phyloP scores from a whole-genome alignment of 2,797 vertebrate genomes.

The Sorex maritimensis region DNA sequence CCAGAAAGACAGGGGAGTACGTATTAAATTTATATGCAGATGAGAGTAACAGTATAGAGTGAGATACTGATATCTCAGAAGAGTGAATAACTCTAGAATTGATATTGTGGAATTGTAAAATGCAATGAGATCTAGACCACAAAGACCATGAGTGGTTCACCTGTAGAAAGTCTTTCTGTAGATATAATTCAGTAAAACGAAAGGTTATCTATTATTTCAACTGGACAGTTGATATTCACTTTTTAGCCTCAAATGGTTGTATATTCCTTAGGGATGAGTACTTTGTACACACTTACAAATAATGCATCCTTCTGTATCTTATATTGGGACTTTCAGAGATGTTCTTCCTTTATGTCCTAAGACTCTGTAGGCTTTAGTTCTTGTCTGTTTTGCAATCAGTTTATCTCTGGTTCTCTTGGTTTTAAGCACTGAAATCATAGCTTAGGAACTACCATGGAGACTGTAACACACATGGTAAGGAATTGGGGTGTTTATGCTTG shows the following conservation, averaged over 20 bases:
- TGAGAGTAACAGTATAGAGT: neutral
- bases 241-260: neutral
- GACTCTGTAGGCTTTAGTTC: neutral
- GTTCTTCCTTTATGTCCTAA: neutral
- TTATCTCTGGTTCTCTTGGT: neutral
- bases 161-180: neutral
- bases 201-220: neutral
- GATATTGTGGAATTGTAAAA: conserved; percentile 8
- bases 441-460: neutral
- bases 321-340: neutral
- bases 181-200: neutral
- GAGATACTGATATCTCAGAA: neutral
- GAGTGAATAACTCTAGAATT: neutral
- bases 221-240: neutral
- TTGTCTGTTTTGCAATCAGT: neutral
- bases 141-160: neutral
- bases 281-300: neutral
- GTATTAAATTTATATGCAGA: neutral
- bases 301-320: neutral
- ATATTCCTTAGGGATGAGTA: neutral
- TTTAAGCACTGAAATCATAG: conserved; percentile 13
- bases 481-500: conserved; percentile 22
- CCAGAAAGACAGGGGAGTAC: neutral
- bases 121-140: neutral
- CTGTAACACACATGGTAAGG: neutral